phyloP scores from a whole-genome alignment of 2,113 vertebrate genomes.

The rat (Rattus norvegicus) region GRCr8 NC_086035.1:28273501-28274000 shows the following conservation, averaged over 20 bases:
- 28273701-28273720: background rate
- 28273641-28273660: background rate
- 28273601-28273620: background rate
- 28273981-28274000: background rate
- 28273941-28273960: background rate
- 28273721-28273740: background rate
- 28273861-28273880: background rate
- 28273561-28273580: background rate
- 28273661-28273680: background rate
- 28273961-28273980: background rate
- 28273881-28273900: background rate
- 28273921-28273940: background rate
- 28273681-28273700: background rate
- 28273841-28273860: background rate
- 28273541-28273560: background rate
- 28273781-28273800: background rate
- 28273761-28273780: background rate
- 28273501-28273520: background rate
- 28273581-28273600: background rate
- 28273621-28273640: background rate
- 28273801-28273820: background rate
- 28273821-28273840: background rate
- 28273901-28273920: background rate
- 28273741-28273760: background rate
- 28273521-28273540: background rate